Percentiles rank a stretch among this genome's conserved stretches.
Evolutionary conservation across 2,888 invertebrate species (phyloP).

Genomic region (Nymphalis polychloros): DNA sequence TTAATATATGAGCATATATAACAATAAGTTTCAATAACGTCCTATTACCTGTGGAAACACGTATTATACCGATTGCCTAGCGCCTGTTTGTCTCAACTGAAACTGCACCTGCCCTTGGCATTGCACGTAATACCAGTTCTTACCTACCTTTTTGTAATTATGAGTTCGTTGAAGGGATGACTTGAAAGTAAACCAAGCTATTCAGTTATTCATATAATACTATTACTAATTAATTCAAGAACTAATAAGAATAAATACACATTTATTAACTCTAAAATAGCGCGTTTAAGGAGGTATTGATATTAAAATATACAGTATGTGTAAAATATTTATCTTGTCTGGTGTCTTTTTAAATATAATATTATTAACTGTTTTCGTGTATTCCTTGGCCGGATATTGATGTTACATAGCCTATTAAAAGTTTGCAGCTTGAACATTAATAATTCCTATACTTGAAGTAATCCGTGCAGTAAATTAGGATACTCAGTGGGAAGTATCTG

Average conservation of each 20-base stretch:
- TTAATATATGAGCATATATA: not conserved
- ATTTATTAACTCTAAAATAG: not conserved
- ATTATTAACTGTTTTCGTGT: slow-evolving; percentile 21
- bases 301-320: not conserved
- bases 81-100: slow-evolving; percentile 37
- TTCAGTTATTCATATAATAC: not conserved
- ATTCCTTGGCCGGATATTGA: slow-evolving; percentile 50
- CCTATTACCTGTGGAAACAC: slow-evolving; percentile 31
- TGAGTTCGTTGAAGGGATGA: slow-evolving; percentile 26
- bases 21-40: slow-evolving; percentile 15
- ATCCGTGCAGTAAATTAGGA: slow-evolving; percentile 54
- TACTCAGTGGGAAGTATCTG: slow-evolving; percentile 55
- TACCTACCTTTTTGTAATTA: slow-evolving; percentile 30
- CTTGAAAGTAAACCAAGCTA: slow-evolving; percentile 17
- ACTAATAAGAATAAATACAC: not conserved
- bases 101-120: slow-evolving; percentile 38
- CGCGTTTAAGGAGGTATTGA: too few species aligned
- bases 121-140: slow-evolving; percentile 33
- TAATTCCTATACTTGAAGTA: slow-evolving; percentile 62
- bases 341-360: not conserved
- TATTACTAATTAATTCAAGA: slow-evolving; percentile 1
- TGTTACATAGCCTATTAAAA: slow-evolving; percentile 57
- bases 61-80: slow-evolving; percentile 30
- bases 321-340: too few species aligned
- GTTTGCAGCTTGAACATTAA: slow-evolving; percentile 68